Percentiles rank a stretch among this genome's conserved stretches.
These are phyloP conservation scores for Pyrocoelia pectoralis DNA, from an alignment of 2,888 invertebrate genomes.

Conservation along the genomic window DNA sequence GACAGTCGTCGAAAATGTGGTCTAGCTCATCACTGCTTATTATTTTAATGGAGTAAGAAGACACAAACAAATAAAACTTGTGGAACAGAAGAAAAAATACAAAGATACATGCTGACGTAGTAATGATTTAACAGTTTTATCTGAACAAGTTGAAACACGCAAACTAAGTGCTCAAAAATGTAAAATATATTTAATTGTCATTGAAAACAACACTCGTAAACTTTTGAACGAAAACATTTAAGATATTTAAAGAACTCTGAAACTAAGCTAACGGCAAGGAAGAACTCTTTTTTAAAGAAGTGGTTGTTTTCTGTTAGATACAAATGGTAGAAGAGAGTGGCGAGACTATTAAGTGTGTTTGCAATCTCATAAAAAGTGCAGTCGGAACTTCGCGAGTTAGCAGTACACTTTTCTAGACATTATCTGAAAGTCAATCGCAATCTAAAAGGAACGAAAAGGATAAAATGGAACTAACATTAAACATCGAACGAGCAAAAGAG, in stretches of 20 bases:
- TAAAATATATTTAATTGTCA: too few species aligned
- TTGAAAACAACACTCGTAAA: too few species aligned
- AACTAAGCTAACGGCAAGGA: not conserved
- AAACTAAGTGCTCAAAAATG: too few species aligned
- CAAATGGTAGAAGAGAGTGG: slow-evolving; percentile 25
- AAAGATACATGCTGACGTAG: too few species aligned
- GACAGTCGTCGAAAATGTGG: too few species aligned
- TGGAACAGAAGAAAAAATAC: too few species aligned
- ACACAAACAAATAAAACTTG: too few species aligned
- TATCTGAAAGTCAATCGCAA: slow-evolving; percentile 37
- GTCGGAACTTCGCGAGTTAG: slow-evolving; percentile 33
- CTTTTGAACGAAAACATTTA: too few species aligned
- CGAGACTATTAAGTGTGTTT: slow-evolving; percentile 33
- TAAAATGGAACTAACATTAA: slow-evolving; percentile 25
- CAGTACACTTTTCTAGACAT: slow-evolving; percentile 33
- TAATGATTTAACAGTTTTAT: too few species aligned
- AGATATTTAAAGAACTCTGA: not conserved
- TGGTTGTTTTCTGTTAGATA: slow-evolving; percentile 24
- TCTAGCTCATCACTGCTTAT: too few species aligned
- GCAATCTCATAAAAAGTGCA: slow-evolving; percentile 35
- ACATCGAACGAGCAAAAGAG: slow-evolving; percentile 14
- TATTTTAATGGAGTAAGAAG: too few species aligned
- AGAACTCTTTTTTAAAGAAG: slow-evolving; percentile 15
- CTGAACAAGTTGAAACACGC: too few species aligned
- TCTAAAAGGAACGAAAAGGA: slow-evolving; percentile 24